phyloP scores from a whole-genome alignment of 2,888 invertebrate genomes.

The Drosophila barbarae region DNA sequence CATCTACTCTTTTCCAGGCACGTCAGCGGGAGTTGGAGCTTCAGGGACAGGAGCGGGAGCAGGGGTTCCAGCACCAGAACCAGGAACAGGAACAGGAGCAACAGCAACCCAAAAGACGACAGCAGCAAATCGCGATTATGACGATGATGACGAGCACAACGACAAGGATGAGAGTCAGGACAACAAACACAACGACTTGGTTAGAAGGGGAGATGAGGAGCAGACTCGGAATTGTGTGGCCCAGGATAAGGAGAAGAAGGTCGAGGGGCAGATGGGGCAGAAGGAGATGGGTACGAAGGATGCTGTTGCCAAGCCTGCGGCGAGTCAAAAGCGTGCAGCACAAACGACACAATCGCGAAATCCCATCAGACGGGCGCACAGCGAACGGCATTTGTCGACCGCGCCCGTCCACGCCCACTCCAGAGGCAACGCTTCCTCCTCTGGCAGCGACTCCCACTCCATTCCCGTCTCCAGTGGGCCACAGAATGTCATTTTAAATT shows the following conservation, averaged over 20 bases:
- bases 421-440: constrained; percentile 59
- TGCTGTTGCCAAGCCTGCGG: constrained; percentile 60
- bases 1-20: constrained; percentile 57
- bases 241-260: constrained; percentile 15
- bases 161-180: constrained; percentile 52
- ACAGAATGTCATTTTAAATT: constrained; percentile 75
- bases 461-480: constrained; percentile 39
- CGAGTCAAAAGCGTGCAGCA: constrained; percentile 68
- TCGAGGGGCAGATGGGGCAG: constrained; percentile 8
- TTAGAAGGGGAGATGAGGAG: constrained; percentile 23
- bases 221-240: constrained; percentile 8
- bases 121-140: constrained; percentile 71
- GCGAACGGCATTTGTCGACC: constrained; percentile 76
- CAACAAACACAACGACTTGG: constrained; percentile 39
- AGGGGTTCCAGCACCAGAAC: constrained; percentile 25
- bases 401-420: constrained; percentile 41
- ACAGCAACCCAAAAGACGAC: constrained; percentile 59
- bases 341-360: constrained; percentile 78
- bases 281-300: constrained; percentile 22
- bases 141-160: constrained; percentile 72
- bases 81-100: constrained; percentile 31
- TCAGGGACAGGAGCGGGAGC: constrained; percentile 11
- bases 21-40: constrained; percentile 30
- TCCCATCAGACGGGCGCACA: constrained; percentile 79
- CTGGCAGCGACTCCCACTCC: constrained; percentile 73